Percentiles rank a stretch among this genome's conserved stretches.
Evolutionary conservation across 1,140 invertebrate species (phyloP).

Genomic region (Nephila pilipes): DNA sequence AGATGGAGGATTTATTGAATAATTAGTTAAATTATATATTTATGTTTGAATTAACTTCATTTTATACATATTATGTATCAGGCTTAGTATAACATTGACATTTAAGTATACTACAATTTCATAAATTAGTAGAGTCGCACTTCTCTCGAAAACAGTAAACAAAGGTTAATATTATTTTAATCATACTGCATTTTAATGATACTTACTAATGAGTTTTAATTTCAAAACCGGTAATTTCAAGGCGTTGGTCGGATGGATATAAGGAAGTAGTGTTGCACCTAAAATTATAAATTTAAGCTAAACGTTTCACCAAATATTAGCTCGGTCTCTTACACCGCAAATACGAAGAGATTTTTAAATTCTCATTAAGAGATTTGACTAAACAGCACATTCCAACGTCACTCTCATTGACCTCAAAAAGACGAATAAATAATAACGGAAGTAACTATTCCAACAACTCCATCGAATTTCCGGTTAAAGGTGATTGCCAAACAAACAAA

Average conservation of each 20-base stretch:
- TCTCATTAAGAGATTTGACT: conserved; percentile 21
- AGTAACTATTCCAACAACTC: conserved; percentile 73
- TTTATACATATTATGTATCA: background rate
- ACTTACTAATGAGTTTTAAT: conserved; percentile 61
- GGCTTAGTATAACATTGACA: background rate
- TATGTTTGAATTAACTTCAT: too few species aligned
- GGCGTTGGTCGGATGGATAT: conserved; percentile 66
- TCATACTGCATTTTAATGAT: conserved; percentile 19
- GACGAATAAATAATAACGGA: conserved; percentile 69
- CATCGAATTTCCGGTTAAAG: conserved; percentile 70
- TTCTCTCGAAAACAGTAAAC: background rate
- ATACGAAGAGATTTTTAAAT: background rate
- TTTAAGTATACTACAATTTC: background rate
- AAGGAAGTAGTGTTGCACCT: background rate
- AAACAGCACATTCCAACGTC: conserved; percentile 61
- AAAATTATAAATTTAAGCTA: conserved; percentile 3
- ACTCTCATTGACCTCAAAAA: conserved; percentile 73
- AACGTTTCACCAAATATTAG: conserved; percentile 25
- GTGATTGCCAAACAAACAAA: conserved; percentile 40
- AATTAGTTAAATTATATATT: background rate
- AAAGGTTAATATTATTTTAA: background rate
- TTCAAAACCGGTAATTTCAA: conserved; percentile 75
- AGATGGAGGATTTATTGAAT: background rate
- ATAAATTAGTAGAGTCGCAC: background rate
- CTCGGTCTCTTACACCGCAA: background rate